These are phyloP conservation scores for Spodoptera litura DNA, from an alignment of 1,140 invertebrate genomes.

Conservation along the genomic window DNA sequence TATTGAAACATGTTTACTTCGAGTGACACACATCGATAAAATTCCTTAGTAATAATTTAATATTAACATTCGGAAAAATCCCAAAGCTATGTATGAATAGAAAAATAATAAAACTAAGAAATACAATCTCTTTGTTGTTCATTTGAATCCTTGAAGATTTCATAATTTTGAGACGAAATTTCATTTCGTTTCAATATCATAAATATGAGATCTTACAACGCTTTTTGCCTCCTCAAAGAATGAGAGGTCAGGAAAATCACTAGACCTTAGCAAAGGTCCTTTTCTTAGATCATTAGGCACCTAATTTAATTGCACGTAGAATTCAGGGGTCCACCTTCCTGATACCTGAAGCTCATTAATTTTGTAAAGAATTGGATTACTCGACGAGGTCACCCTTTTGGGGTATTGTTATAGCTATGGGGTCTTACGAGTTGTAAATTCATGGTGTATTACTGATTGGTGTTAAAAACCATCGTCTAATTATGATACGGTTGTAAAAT, in stretches of 20 bases:
- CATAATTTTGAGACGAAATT: no score
- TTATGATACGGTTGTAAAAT: no score
- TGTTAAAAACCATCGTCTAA: no score
- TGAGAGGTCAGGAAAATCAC: constrained; percentile 9
- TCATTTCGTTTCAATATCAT: background rate
- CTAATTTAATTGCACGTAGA: constrained; percentile 61
- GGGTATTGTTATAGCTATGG: background rate
- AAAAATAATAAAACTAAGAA: no score
- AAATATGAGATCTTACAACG: constrained; percentile 2
- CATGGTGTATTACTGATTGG: background rate
- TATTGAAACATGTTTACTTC: no score
- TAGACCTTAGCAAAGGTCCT: constrained; percentile 55
- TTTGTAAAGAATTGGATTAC: constrained; percentile 66
- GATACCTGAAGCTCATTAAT: constrained; percentile 63
- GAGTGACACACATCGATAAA: no score
- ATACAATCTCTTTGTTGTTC: no score
- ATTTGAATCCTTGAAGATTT: no score
- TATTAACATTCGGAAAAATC: no score
- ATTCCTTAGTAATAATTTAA: no score
- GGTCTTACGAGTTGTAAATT: background rate
- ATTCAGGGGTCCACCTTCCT: constrained; percentile 47
- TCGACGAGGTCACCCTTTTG: constrained; percentile 49
- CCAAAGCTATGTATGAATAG: no score
- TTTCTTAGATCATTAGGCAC: constrained; percentile 63
- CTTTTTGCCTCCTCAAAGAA: background rate